Evolutionary conservation across 30 jellyfish, hydroid and myxozoan species (phyloP).

Genomic region (Hydractinia symbiolongicarpus): DNA sequence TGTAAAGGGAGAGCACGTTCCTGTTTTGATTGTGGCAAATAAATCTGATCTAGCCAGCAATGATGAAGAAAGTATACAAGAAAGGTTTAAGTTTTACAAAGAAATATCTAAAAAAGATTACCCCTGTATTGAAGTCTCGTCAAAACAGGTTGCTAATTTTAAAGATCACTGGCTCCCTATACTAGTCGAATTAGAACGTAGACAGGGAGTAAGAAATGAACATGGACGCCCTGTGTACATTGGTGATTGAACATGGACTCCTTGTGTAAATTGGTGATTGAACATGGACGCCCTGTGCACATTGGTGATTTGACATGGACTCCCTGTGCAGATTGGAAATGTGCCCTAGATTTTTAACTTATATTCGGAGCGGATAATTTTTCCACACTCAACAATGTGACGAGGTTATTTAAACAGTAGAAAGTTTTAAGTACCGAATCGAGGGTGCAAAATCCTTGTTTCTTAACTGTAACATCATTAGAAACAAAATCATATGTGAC

Average conservation of each 20-base stretch:
- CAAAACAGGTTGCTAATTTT: neutral
- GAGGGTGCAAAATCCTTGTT: too few species aligned
- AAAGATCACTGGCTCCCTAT: slow-evolving; percentile 16
- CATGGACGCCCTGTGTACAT: slow-evolving; percentile 1
- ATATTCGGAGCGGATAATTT: too few species aligned
- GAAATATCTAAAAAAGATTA: slow-evolving; percentile 11
- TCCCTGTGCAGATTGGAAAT: neutral
- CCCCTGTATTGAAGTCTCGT: slow-evolving; percentile 22
- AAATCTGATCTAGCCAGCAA: slow-evolving; percentile 21
- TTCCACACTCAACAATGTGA: too few species aligned
- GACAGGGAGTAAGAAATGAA: slow-evolving; percentile 7
- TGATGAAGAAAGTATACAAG: slow-evolving; percentile 18
- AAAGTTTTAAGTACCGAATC: too few species aligned
- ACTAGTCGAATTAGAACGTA: slow-evolving; percentile 9
- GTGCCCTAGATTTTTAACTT: neutral
- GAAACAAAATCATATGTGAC: too few species aligned
- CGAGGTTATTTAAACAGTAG: too few species aligned
- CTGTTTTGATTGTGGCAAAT: slow-evolving; percentile 19
- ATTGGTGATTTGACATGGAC: neutral
- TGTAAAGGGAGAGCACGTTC: neutral
- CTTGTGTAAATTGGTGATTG: too few species aligned
- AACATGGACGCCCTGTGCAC: neutral
- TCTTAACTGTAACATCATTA: too few species aligned
- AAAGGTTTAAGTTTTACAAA: slow-evolving; percentile 1
- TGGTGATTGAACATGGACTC: neutral